Evolutionary conservation across 35 echinoderm and acorn worm genomes (phyloP).

Genomic region (Strongylocentrotus purpuratus): DNA sequence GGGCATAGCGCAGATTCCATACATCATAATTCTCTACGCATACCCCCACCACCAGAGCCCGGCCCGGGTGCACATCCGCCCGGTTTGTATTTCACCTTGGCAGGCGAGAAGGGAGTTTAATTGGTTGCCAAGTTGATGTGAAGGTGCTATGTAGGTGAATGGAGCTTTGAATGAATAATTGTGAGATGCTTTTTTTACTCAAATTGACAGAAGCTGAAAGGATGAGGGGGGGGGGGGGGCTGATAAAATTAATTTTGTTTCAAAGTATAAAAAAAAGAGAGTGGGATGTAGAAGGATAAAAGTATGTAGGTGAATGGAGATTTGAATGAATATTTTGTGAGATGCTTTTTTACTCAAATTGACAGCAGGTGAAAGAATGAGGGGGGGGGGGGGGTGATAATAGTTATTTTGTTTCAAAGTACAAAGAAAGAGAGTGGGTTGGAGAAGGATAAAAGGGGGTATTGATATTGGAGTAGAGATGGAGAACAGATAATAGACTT

Average conservation of each 20-base stretch:
- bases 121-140: background rate
- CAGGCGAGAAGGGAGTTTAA: background rate
- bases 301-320: too few relatives aligned
- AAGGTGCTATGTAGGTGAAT: background rate
- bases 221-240: background rate
- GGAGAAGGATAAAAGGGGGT: too few relatives aligned
- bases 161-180: background rate
- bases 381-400: too few relatives aligned
- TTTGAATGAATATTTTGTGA: too few relatives aligned
- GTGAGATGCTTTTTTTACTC: background rate
- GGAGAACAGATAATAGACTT: too few relatives aligned
- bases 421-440: too few relatives aligned
- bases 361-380: too few relatives aligned
- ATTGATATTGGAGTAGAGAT: too few relatives aligned
- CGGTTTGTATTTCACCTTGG: background rate
- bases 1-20: background rate
- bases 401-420: too few relatives aligned
- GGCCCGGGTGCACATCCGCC: background rate
- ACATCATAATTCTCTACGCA: background rate
- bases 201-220: background rate
- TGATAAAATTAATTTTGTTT: background rate
- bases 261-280: background rate
- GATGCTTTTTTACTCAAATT: too few relatives aligned
- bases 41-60: background rate
- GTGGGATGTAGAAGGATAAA: too few relatives aligned